These are phyloP conservation scores for Minunthozetes semirufus DNA, from an alignment of 2,888 invertebrate genomes.

Conservation along the genomic window DNA sequence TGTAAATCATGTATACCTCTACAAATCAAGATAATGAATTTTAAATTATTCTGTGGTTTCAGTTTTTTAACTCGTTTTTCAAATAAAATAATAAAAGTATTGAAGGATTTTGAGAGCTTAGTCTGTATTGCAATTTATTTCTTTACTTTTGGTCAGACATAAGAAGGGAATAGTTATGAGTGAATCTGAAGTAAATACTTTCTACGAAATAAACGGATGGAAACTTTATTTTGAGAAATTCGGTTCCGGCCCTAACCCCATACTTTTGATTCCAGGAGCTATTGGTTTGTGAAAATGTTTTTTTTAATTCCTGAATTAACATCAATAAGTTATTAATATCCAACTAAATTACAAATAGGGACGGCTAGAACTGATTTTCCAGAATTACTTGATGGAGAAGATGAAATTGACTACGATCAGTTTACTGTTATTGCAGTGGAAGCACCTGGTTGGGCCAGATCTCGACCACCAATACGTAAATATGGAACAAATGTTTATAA, in stretches of 20 bases:
- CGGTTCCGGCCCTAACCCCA: slow-evolving; percentile 56
- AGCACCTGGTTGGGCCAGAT: slow-evolving; percentile 31
- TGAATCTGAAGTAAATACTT: no score
- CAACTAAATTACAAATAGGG: not conserved
- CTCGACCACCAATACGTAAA: not conserved
- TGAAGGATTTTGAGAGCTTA: no score
- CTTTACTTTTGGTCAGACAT: no score
- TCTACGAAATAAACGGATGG: slow-evolving; percentile 57
- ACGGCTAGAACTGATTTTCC: not conserved
- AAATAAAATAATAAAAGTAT: no score
- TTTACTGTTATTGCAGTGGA: slow-evolving; percentile 29
- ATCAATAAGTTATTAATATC: no score
- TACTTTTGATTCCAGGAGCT: slow-evolving; percentile 72
- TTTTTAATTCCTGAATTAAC: no score
- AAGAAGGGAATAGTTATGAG: no score
- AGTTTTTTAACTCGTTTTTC: no score
- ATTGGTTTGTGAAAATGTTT: slow-evolving; percentile 13
- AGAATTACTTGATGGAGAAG: not conserved
- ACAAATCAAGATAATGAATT: no score
- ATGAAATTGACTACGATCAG: slow-evolving; percentile 4
- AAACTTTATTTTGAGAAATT: slow-evolving; percentile 59
- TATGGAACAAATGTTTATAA: not conserved
- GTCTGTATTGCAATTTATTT: no score
- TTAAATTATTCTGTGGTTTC: no score
- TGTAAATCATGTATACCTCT: no score